These are phyloP conservation scores for Fragum fragum DNA, from an alignment of 2,888 invertebrate species.

Conservation along the genomic window DNA sequence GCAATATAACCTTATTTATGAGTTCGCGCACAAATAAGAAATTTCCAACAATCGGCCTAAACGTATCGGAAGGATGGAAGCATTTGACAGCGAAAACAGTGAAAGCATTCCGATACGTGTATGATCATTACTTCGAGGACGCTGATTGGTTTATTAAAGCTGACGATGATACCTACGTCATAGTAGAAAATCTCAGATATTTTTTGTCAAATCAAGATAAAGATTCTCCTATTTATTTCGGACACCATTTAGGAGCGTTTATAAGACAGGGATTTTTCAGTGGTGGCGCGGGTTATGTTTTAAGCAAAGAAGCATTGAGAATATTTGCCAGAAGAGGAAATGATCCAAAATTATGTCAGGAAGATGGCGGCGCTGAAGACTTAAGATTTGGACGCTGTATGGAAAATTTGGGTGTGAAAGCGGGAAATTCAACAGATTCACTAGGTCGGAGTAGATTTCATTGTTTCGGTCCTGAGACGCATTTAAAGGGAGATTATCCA, in stretches of 20 bases:
- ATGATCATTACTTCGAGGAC: constrained; percentile 93
- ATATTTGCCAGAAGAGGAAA: constrained; percentile 91
- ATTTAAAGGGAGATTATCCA: constrained; percentile 77
- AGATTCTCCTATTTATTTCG: constrained; percentile 93
- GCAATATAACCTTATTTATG: constrained; percentile 84
- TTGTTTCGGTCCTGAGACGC: constrained; percentile 80
- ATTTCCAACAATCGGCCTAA: constrained; percentile 91
- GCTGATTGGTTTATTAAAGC: too few relatives aligned
- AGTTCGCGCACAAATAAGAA: constrained; percentile 89
- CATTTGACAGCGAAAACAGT: constrained; percentile 99
- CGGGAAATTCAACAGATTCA: constrained; percentile 77
- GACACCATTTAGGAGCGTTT: constrained; percentile 75
- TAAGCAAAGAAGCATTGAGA: constrained; percentile 93
- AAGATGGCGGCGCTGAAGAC: constrained; percentile 81
- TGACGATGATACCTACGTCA: too few relatives aligned
- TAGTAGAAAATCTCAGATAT: too few relatives aligned
- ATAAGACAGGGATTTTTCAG: constrained; percentile 86
- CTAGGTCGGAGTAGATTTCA: constrained; percentile 80
- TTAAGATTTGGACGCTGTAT: constrained; percentile 80
- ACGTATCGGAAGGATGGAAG: constrained; percentile 95
- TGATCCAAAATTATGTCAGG: constrained; percentile 38
- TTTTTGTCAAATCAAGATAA: constrained; percentile 92
- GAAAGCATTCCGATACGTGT: constrained; percentile 95
- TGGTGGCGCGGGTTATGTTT: constrained; percentile 93
- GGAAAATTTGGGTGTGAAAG: constrained; percentile 76